These are phyloP conservation scores for Corythornis madagascariensis DNA, from an alignment of 2,113 vertebrate species.

Conservation along the genomic window DNA sequence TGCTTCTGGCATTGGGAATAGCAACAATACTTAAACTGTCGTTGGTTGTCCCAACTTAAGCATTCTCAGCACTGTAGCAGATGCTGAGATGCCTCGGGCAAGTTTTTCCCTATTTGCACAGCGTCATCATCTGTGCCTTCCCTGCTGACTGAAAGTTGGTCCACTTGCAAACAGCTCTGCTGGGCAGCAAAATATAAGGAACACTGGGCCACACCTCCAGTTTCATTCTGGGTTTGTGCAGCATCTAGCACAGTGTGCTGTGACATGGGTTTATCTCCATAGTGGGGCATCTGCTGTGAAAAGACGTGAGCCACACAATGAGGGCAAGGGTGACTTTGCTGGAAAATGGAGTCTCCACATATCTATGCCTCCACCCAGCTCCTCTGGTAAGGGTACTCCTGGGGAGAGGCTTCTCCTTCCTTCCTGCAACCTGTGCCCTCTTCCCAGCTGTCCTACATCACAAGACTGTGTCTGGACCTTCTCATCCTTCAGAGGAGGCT, in stretches of 20 bases:
- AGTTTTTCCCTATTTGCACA: background rate
- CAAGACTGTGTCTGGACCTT: background rate
- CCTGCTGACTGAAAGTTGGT: background rate
- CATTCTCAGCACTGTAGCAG: background rate
- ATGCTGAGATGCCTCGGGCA: background rate
- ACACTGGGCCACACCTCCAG: background rate
- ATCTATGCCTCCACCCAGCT: background rate
- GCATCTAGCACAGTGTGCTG: background rate
- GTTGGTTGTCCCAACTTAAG: background rate
- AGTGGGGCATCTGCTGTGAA: background rate
- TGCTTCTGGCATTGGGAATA: background rate
- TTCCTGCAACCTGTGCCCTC: conserved; percentile 1
- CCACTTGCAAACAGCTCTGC: background rate
- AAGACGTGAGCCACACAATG: background rate
- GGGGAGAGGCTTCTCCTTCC: background rate
- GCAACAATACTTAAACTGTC: background rate
- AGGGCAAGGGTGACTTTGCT: background rate
- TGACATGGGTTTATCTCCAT: background rate
- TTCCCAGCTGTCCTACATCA: background rate
- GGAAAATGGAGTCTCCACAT: background rate
- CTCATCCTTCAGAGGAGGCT: background rate
- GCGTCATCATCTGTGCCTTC: background rate
- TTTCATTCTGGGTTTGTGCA: background rate
- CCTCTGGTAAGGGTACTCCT: background rate
- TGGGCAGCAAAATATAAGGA: background rate